These are phyloP conservation scores for Syrmaticus mikado DNA, from an alignment of 2,113 vertebrate genomes.

Conservation along the genomic window DNA sequence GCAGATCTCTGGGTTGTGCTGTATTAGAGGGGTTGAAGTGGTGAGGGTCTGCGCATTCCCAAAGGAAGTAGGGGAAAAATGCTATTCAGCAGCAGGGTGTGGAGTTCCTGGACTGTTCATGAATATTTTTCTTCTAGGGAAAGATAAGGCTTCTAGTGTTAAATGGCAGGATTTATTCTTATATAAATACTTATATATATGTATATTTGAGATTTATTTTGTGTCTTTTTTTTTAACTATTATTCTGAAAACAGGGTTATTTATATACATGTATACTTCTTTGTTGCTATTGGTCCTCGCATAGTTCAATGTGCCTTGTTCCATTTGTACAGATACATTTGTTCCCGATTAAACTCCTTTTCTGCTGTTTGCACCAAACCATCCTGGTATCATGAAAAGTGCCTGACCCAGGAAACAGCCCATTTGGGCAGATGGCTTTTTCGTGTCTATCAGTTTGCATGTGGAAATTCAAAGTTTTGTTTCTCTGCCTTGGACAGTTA, in stretches of 20 bases:
- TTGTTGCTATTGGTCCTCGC: not conserved
- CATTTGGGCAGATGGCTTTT: not conserved
- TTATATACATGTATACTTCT: not conserved
- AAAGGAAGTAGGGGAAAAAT: not conserved
- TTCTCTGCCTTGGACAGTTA: not conserved
- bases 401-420: not conserved
- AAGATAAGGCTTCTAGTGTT: not conserved
- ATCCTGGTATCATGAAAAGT: not conserved
- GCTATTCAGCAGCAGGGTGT: not conserved
- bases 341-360: not conserved
- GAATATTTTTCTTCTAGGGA: not conserved
- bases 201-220: not conserved
- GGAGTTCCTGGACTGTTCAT: not conserved
- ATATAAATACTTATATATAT: not conserved
- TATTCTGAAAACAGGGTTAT: not conserved
- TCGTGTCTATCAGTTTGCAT: not conserved
- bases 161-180: not conserved
- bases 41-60: not conserved
- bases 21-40: not conserved
- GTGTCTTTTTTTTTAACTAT: not conserved
- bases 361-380: slow-evolving; percentile 33
- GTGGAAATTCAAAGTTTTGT: not conserved
- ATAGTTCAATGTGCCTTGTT: not conserved
- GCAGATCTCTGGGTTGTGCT: slow-evolving; percentile 1
- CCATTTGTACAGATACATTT: slow-evolving; percentile 28